These are phyloP conservation scores for Rhadinocentrus ornatus DNA, from an alignment of 2,797 vertebrate species.

Conservation along the genomic window DNA sequence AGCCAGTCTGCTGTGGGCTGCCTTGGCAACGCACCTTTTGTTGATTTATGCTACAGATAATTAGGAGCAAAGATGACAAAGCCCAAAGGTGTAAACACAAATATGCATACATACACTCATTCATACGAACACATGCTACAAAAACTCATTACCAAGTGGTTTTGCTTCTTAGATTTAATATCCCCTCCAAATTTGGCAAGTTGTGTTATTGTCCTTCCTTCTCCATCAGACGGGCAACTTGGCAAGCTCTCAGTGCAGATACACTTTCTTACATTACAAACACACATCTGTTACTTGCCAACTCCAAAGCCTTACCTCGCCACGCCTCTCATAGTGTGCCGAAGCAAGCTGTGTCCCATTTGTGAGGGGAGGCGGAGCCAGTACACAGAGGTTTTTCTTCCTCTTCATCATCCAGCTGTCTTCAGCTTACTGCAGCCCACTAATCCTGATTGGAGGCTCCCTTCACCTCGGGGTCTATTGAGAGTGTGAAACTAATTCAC, in stretches of 20 bases:
- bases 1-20: constrained; percentile 53
- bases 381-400: constrained; percentile 26
- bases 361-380: constrained; percentile 31
- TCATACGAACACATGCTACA: constrained; percentile 13
- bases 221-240: constrained; percentile 60
- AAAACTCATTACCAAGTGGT: constrained; percentile 68
- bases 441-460: constrained; percentile 55
- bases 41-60: constrained; percentile 79
- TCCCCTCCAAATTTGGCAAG: constrained; percentile 63
- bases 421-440: constrained; percentile 14
- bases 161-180: constrained; percentile 67
- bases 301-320: constrained; percentile 11
- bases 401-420: constrained; percentile 48
- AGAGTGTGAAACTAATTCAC: constrained; percentile 75
- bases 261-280: constrained; percentile 40
- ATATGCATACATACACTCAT: constrained; percentile 34
- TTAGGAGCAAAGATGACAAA: constrained; percentile 70
- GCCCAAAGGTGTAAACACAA: constrained; percentile 72
- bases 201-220: constrained; percentile 63
- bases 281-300: constrained; percentile 31
- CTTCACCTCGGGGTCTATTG: constrained; percentile 58
- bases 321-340: constrained; percentile 49
- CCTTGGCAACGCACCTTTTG: constrained; percentile 72
- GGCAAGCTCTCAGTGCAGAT: constrained; percentile 41
- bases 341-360: constrained; percentile 38